phyloP scores from a whole-genome alignment of 2,888 invertebrate genomes.

The Trissoscelio sp. region DNA sequence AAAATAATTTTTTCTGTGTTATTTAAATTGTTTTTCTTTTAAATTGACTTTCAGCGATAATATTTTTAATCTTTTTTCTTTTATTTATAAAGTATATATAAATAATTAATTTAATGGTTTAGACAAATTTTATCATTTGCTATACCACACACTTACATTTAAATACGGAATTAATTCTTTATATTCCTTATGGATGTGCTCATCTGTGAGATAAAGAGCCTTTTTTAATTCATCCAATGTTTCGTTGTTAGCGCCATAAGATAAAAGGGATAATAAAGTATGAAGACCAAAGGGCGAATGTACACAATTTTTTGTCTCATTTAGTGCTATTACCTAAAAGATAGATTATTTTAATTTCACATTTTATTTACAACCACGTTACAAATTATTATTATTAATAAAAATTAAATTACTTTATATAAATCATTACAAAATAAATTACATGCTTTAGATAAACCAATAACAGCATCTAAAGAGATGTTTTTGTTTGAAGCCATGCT shows the following conservation, averaged over 20 bases:
- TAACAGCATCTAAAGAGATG: not conserved
- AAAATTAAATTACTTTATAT: slow-evolving; percentile 46
- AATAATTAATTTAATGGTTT: too few species aligned
- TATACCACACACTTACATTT: slow-evolving; percentile 20
- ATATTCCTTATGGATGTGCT: slow-evolving; percentile 34
- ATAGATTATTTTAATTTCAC: not conserved
- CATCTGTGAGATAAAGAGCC: slow-evolving; percentile 64
- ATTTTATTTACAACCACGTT: not conserved
- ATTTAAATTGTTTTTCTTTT: too few species aligned
- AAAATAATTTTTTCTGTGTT: too few species aligned
- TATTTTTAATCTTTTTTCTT: too few species aligned
- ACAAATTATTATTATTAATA: not conserved
- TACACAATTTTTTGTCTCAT: slow-evolving; percentile 72
- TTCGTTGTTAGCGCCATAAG: slow-evolving; percentile 74
- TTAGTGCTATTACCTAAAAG: slow-evolving; percentile 70
- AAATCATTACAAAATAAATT: slow-evolving; percentile 55
- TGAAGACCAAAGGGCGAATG: slow-evolving; percentile 80
- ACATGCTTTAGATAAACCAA: slow-evolving; percentile 51
- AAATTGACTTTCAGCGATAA: too few species aligned
- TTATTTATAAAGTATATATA: too few species aligned
- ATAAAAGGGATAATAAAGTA: slow-evolving; percentile 78
- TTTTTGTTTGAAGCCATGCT: slow-evolving; percentile 9
- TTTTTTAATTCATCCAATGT: slow-evolving; percentile 75
- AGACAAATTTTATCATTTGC: too few species aligned
- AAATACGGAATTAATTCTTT: slow-evolving; percentile 32